Percentiles rank a stretch among this genome's conserved stretches.
phyloP scores from a whole-genome alignment of 2,113 vertebrate species.

The Coreoperca whiteheadi region DNA sequence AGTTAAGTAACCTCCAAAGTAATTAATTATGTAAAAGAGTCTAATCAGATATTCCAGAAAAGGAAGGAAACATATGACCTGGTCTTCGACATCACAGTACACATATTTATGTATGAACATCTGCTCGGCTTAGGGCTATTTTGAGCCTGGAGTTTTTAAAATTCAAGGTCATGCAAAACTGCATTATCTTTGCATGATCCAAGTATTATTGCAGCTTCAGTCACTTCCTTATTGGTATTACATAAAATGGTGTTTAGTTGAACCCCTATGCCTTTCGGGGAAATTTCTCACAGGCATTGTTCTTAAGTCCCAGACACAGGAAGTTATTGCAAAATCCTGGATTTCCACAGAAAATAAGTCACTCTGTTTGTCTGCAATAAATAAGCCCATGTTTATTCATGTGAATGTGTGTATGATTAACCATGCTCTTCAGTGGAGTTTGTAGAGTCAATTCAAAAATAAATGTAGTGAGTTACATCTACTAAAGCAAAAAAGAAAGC shows the following conservation, averaged over 20 bases:
- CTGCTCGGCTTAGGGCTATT: constrained; percentile 74
- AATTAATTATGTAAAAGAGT: constrained; percentile 16
- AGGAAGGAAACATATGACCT: constrained; percentile 47
- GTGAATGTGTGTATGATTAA: constrained; percentile 13
- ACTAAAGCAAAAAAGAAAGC: neutral
- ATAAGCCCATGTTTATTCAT: constrained; percentile 7
- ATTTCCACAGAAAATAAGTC: constrained; percentile 42
- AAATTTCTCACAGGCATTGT: constrained; percentile 9
- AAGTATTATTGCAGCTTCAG: constrained; percentile 20
- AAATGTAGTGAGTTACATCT: constrained; percentile 16
- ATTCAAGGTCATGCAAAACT: constrained; percentile 65
- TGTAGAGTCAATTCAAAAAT: constrained; percentile 4
- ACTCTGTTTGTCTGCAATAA: neutral
- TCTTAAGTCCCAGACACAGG: constrained; percentile 14
- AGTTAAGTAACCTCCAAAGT: constrained; percentile 38
- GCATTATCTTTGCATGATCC: constrained; percentile 40
- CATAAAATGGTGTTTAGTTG: constrained; percentile 17
- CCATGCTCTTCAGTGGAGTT: constrained; percentile 3
- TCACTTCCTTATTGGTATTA: constrained; percentile 15
- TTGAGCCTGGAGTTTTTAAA: constrained; percentile 44
- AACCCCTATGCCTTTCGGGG: neutral
- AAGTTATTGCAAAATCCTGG: constrained; percentile 52
- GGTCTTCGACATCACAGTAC: constrained; percentile 61
- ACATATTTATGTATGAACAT: constrained; percentile 81
- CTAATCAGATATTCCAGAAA: constrained; percentile 23